These are phyloP conservation scores for Zhengitettix transpicula DNA, from an alignment of 2,888 invertebrate genomes.

Conservation along the genomic window DNA sequence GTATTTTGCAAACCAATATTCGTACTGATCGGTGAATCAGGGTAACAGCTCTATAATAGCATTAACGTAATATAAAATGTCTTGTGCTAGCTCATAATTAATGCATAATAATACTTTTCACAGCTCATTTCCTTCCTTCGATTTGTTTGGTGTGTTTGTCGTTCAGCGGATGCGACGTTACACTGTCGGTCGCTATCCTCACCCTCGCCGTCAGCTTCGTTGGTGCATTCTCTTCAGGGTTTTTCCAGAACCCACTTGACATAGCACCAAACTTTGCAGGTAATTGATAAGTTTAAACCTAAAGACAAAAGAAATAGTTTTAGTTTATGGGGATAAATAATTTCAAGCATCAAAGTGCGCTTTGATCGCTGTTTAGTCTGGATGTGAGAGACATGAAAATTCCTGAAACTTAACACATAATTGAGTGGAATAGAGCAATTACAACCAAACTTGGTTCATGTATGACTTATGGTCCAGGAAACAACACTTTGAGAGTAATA, in stretches of 20 bases:
- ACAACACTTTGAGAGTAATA: not conserved
- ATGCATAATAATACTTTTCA: not conserved
- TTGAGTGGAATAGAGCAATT: no score
- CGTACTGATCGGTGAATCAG: not conserved
- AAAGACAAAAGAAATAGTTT: not conserved
- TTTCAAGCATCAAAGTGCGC: no score
- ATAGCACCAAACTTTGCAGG: constrained; percentile 22
- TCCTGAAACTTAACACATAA: no score
- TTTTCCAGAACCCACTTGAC: constrained; percentile 21
- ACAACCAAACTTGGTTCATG: not conserved
- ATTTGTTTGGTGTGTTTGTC: constrained; percentile 17
- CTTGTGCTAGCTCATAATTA: not conserved
- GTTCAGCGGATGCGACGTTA: constrained; percentile 17
- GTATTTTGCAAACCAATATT: not conserved
- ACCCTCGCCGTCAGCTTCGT: constrained; percentile 17
- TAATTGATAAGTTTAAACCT: constrained; percentile 2
- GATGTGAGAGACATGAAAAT: no score
- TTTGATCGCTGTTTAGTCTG: no score
- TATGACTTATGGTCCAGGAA: not conserved
- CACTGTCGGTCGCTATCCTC: constrained; percentile 16
- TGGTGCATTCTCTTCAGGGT: constrained; percentile 20
- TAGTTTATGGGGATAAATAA: no score
- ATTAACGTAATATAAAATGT: not conserved
- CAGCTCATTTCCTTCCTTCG: constrained; percentile 18
- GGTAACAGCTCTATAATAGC: not conserved